Conservation (phyloP, 2,113 vertebrate species). For the Laterallus jamaicensis region DNA sequence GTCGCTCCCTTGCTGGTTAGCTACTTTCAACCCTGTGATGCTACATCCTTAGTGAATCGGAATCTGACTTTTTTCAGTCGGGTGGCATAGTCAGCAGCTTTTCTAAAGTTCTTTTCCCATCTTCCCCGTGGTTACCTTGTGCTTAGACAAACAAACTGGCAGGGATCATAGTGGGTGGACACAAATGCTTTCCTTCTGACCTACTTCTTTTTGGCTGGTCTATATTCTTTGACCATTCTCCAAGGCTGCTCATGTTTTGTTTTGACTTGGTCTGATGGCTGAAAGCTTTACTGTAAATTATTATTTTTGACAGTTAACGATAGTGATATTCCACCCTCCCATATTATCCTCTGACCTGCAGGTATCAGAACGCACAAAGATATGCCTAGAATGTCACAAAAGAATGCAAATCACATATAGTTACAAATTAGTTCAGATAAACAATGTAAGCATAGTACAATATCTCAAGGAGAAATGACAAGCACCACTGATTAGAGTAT, state of each 20-base stretch:
- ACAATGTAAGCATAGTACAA: not conserved
- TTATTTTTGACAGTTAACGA: constrained; percentile 1
- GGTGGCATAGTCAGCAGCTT: no score
- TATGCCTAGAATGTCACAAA: constrained; percentile 8
- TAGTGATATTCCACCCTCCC: not conserved
- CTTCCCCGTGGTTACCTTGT: not conserved
- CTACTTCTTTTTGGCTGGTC: not conserved
- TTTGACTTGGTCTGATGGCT: not conserved
- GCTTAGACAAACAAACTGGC: not conserved
- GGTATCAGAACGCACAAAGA: not conserved
- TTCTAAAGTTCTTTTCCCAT: not conserved
- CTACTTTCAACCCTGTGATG: not conserved
- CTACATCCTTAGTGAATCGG: not conserved
- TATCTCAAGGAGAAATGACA: not conserved
- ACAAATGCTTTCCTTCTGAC: not conserved
- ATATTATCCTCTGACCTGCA: not conserved
- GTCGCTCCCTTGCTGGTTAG: not conserved
- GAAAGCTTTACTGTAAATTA: constrained; percentile 27
- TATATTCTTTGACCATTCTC: not conserved
- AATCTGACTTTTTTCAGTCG: not conserved
- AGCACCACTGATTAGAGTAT: not conserved
- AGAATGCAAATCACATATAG: not conserved
- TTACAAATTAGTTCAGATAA: not conserved
- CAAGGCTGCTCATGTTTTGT: not conserved
- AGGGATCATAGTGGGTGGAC: not conserved